Conservation (phyloP, 2,797 vertebrate genomes). For the Luscinia megarhynchos region DNA sequence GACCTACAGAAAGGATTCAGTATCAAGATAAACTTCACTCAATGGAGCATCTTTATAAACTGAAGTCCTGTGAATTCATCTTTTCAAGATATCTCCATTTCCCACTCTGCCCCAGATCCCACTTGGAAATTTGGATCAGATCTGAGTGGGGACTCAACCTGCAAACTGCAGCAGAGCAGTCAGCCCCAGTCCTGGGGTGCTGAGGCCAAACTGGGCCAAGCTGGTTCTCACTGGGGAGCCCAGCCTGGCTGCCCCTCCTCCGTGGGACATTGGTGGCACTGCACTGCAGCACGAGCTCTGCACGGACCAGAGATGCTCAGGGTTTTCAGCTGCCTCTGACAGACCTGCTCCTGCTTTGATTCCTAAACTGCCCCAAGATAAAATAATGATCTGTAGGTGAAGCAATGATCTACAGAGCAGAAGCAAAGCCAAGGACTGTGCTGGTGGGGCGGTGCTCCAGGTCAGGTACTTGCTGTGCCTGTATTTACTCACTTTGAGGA, state of each 20-base stretch:
- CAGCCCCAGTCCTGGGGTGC: not conserved
- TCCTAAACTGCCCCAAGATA: not conserved
- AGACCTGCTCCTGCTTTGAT: not conserved
- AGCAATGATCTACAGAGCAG: not conserved
- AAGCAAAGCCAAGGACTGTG: not conserved
- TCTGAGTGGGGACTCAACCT: not conserved
- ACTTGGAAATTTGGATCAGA: not conserved
- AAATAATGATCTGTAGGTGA: not conserved
- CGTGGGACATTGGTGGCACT: rapidly evolving
- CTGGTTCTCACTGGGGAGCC: not conserved
- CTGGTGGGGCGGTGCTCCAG: not conserved
- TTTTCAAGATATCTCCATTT: not conserved
- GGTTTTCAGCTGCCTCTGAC: not conserved
- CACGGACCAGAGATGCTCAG: not conserved
- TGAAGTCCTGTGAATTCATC: not conserved
- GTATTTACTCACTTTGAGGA: not conserved
- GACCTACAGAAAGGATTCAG: not conserved
- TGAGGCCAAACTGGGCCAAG: too few species aligned
- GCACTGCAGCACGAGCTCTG: rapidly evolving
- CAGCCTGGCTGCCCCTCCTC: rapidly evolving
- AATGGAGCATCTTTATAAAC: not conserved
- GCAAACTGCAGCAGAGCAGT: not conserved
- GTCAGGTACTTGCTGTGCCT: not conserved
- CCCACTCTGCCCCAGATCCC: not conserved
- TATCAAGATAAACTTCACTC: not conserved